Evolutionary conservation across 2,113 vertebrate genomes (phyloP).

Genomic region (Scomber colias): DNA sequence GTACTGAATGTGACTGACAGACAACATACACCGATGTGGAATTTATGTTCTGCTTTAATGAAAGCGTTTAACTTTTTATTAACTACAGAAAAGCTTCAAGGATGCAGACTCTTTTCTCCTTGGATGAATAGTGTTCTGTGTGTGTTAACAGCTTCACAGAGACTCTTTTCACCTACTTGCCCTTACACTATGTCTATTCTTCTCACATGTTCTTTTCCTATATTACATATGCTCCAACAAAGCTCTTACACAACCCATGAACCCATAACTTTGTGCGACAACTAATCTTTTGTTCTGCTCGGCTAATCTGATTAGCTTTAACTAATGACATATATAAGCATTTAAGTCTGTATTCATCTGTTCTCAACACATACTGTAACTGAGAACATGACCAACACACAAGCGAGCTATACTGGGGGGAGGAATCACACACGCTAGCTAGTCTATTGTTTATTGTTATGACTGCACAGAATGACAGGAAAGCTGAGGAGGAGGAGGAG

Average conservation of each 20-base stretch:
- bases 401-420: background rate
- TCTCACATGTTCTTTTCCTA: constrained; percentile 11
- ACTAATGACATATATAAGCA: constrained; percentile 18
- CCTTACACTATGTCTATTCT: background rate
- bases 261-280: constrained; percentile 39
- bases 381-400: background rate
- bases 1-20: no score
- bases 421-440: background rate
- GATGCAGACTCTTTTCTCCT: no score
- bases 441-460: background rate
- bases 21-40: no score
- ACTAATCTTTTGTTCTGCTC: constrained; percentile 51
- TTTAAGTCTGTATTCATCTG: constrained; percentile 13
- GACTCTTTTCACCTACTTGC: no score
- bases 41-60: no score
- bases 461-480: background rate
- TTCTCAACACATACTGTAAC: background rate
- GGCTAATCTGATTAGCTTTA: constrained; percentile 46
- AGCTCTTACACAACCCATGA: constrained; percentile 43
- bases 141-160: no score
- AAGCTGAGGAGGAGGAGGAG: background rate
- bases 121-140: no score
- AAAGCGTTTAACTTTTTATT: no score
- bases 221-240: constrained; percentile 22
- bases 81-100: no score